phyloP scores from a whole-genome alignment of 2,113 vertebrate genomes.

The Sciurus niger region DNA sequence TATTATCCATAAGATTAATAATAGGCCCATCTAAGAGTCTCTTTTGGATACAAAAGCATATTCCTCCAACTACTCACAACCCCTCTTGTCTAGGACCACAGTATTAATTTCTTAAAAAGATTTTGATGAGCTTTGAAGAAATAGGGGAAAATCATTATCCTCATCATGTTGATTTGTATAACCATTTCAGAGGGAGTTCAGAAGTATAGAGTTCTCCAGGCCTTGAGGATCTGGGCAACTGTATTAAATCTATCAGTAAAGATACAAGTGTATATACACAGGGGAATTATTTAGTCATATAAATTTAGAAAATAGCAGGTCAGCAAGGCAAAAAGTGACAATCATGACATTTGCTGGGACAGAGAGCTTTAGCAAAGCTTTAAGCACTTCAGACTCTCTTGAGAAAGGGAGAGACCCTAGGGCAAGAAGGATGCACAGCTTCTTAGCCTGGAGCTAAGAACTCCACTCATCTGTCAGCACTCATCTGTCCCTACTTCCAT shows the following conservation, averaged over 20 bases:
- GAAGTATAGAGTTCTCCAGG: not conserved
- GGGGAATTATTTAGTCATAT: not conserved
- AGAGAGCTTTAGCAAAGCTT: not conserved
- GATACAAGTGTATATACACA: not conserved
- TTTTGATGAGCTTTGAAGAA: not conserved
- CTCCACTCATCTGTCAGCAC: not conserved
- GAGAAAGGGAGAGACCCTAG: not conserved
- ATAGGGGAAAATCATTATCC: not conserved
- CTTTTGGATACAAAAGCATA: not conserved
- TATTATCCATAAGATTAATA: not conserved
- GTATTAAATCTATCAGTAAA: not conserved
- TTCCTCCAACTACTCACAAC: not conserved
- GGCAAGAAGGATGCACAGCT: not conserved
- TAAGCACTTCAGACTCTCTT: not conserved
- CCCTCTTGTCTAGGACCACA: not conserved
- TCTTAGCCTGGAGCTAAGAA: not conserved
- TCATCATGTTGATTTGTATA: not conserved
- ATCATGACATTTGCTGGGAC: fast-evolving
- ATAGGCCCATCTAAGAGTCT: not conserved
- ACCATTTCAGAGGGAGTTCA: not conserved
- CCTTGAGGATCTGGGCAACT: not conserved
- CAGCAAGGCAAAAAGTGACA: not conserved
- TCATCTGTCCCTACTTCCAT: not conserved
- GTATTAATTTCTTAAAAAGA: not conserved
- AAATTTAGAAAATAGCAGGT: not conserved